Conservation (phyloP, 37 sponge, comb jelly and placozoan species). For the Amphimedon queenslandica region DNA sequence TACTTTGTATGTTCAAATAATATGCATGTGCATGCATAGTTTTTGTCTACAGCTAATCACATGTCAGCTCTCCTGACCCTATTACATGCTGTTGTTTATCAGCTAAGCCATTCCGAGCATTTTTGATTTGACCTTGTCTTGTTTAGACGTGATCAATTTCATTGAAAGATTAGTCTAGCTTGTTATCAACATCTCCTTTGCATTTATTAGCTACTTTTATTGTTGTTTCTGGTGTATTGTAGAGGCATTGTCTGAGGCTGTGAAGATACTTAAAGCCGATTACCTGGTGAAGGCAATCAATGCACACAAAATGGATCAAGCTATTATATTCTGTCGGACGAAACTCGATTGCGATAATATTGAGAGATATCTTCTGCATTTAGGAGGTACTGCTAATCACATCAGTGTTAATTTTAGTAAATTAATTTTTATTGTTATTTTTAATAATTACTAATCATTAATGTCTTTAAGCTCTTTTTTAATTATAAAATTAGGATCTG, state of each 20-base stretch:
- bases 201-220: neutral
- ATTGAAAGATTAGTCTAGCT: neutral
- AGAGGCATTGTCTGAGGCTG: constrained; percentile 85
- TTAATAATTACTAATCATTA: neutral
- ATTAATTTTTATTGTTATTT: neutral
- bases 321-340: constrained; percentile 95
- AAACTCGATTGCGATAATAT: constrained; percentile 98
- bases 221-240: neutral
- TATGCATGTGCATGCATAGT: neutral
- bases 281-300: constrained; percentile 83
- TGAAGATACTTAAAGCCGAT: constrained; percentile 87
- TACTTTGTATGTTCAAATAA: too few species aligned
- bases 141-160: neutral
- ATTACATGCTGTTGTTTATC: too few species aligned
- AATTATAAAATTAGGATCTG: constrained; percentile 11
- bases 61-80: too few species aligned
- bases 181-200: neutral
- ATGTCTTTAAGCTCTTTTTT: neutral
- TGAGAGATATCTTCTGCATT: constrained; percentile 64
- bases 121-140: neutral
- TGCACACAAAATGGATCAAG: constrained; percentile 90
- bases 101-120: too few species aligned
- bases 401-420: too few species aligned
- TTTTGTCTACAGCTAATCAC: too few species aligned
- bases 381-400: constrained; percentile 57